Evolutionary conservation across 1,140 invertebrate genomes (phyloP).

Genomic region (Chelonus insularis): DNA sequence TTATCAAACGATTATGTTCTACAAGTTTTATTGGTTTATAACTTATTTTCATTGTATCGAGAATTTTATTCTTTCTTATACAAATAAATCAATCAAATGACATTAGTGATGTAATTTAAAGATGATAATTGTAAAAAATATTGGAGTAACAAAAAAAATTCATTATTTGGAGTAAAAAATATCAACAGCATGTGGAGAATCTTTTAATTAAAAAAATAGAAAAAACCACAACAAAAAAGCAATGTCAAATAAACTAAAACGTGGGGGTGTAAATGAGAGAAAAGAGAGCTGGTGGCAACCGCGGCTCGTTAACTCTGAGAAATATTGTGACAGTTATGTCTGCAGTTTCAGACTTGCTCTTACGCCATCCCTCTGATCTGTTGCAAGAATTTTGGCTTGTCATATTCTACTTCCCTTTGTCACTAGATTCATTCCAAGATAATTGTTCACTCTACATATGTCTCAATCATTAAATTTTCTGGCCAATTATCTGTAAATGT

Average conservation of each 20-base stretch:
- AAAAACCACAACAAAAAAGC: not conserved
- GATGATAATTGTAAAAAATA: no score
- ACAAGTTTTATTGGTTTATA: no score
- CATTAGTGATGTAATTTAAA: no score
- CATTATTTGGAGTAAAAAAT: no score
- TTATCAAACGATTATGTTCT: no score
- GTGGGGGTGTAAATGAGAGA: not conserved
- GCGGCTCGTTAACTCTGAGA: constrained; percentile 55
- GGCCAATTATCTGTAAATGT: constrained; percentile 7
- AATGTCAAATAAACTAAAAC: not conserved
- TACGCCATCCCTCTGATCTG: constrained; percentile 48
- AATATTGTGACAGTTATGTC: constrained; percentile 56
- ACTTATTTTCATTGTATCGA: no score
- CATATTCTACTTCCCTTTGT: constrained; percentile 10
- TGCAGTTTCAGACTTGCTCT: constrained; percentile 39
- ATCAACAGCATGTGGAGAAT: no score
- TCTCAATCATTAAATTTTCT: constrained; percentile 4
- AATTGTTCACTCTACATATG: constrained; percentile 35
- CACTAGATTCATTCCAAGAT: constrained; percentile 29
- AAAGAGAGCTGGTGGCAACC: constrained; percentile 5
- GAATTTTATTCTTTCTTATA: no score
- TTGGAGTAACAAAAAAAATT: no score
- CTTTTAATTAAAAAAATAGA: no score
- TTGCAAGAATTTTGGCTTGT: constrained; percentile 39
- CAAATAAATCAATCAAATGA: no score